A percentile compares a stretch with the other conserved stretches of the same genome.
These are phyloP conservation scores for Aleiodes testaceus DNA, from an alignment of 2,888 invertebrate genomes.

Conservation along the genomic window DNA sequence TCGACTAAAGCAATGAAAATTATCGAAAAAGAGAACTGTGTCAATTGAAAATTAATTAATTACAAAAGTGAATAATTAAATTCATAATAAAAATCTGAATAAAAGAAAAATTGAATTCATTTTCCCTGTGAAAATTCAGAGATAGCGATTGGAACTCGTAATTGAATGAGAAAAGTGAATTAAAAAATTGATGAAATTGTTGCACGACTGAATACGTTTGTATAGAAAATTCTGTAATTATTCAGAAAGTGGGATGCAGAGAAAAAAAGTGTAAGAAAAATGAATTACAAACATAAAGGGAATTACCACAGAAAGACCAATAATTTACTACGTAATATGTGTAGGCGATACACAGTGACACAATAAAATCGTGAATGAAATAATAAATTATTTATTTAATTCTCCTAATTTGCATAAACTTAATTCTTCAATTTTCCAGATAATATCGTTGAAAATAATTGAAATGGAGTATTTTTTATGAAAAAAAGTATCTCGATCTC, in stretches of 20 bases:
- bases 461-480: too few relatives aligned
- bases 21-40: too few relatives aligned
- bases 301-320: conserved; percentile 60
- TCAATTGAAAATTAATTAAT: conserved; percentile 1
- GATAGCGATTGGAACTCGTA: conserved; percentile 42
- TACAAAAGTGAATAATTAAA: background rate
- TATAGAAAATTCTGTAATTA: conserved; percentile 7
- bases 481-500: too few relatives aligned
- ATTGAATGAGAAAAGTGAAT: conserved; percentile 35
- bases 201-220: background rate
- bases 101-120: background rate
- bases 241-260: conserved; percentile 19
- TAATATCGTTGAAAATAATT: too few relatives aligned
- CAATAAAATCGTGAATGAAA: conserved; percentile 60
- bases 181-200: conserved; percentile 9
- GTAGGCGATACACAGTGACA: conserved; percentile 61
- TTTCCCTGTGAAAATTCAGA: too few relatives aligned
- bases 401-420: too few relatives aligned
- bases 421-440: too few relatives aligned
- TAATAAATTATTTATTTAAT: conserved; percentile 24
- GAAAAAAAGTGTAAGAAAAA: conserved; percentile 44
- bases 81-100: conserved; percentile 2
- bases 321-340: conserved; percentile 64
- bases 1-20: too few relatives aligned
- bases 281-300: conserved; percentile 15